These are phyloP conservation scores for Aphidius ervi DNA, from an alignment of 1,140 invertebrate species.

Conservation along the genomic window DNA sequence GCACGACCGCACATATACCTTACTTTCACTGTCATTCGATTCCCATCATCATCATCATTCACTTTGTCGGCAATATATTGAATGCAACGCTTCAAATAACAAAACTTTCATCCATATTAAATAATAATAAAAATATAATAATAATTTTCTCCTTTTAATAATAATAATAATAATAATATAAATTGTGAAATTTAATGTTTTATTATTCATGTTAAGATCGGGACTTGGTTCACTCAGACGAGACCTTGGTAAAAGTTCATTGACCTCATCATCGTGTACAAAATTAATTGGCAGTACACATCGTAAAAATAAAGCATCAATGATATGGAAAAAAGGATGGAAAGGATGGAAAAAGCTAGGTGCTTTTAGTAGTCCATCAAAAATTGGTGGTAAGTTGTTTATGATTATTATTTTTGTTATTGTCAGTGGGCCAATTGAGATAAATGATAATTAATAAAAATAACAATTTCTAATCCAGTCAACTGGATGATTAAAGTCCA, in stretches of 20 bases:
- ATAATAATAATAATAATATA: not conserved
- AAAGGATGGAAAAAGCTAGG: slow-evolving; percentile 75
- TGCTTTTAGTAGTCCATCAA: slow-evolving; percentile 63
- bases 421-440: not conserved
- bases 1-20: not conserved
- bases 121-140: not conserved
- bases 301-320: slow-evolving; percentile 45
- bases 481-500: too few species aligned
- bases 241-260: slow-evolving; percentile 31
- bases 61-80: too few species aligned
- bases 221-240: slow-evolving; percentile 45
- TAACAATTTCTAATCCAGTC: too few species aligned
- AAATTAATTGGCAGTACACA: slow-evolving; percentile 29
- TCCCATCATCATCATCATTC: too few species aligned
- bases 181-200: too few species aligned
- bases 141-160: not conserved
- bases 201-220: slow-evolving; percentile 30
- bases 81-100: too few species aligned
- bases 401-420: not conserved
- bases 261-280: slow-evolving; percentile 23
- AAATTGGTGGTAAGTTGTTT: slow-evolving; percentile 33
- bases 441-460: not conserved
- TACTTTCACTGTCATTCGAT: too few species aligned
- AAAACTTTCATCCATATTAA: slow-evolving; percentile 15
- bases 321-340: slow-evolving; percentile 58